Conservation (phyloP, 92 coral and sea anemone genomes). For the Heliopora coerulea region DNA sequence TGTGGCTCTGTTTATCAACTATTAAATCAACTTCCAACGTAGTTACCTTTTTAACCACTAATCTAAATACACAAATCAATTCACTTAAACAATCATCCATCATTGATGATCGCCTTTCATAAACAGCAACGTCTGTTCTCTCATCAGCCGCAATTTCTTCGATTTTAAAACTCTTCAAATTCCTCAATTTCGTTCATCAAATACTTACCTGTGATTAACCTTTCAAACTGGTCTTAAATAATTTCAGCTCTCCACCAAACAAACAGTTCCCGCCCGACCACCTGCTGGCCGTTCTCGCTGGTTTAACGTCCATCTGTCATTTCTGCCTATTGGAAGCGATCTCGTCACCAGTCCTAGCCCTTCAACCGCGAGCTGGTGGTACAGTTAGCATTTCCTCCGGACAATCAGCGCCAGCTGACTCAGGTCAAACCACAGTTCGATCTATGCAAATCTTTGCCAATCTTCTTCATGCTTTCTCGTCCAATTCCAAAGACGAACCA, state of each 20-base stretch:
- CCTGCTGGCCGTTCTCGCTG: slow-evolving; percentile 73
- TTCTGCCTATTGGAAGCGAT: slow-evolving; percentile 83
- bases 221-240: neutral
- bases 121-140: too few species aligned
- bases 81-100: too few species aligned
- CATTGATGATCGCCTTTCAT: too few species aligned
- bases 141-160: too few species aligned
- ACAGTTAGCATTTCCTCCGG: neutral
- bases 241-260: slow-evolving; percentile 23
- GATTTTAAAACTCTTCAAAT: too few species aligned
- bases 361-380: slow-evolving; percentile 73
- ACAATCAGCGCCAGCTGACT: slow-evolving; percentile 4
- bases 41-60: too few species aligned
- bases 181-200: too few species aligned
- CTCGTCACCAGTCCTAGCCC: slow-evolving; percentile 86
- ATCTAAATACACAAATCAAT: too few species aligned
- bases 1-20: too few species aligned
- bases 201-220: too few species aligned
- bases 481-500: slow-evolving; percentile 68
- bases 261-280: slow-evolving; percentile 84
- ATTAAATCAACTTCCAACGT: too few species aligned
- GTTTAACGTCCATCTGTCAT: slow-evolving; percentile 82
- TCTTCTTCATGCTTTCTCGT: slow-evolving; percentile 93
- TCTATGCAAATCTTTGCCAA: slow-evolving; percentile 88
- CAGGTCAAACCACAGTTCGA: slow-evolving; percentile 60